phyloP scores from a whole-genome alignment of 2,113 vertebrate species.

The Zosterops hypoxanthus region DNA sequence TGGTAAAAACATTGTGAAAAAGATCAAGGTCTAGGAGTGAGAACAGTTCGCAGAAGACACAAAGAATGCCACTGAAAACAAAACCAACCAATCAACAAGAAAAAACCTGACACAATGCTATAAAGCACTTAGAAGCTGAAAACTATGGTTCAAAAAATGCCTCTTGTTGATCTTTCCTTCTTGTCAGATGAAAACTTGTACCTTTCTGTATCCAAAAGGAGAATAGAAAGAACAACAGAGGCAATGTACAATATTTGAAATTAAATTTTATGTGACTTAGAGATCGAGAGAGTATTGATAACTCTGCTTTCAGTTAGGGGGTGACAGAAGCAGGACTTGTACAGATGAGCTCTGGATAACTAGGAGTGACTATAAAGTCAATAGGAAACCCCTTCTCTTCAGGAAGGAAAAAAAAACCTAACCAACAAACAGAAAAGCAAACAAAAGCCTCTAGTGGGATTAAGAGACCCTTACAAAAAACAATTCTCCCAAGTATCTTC shows the following conservation, averaged over 20 bases:
- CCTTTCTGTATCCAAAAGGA: not conserved
- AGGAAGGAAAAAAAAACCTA: not conserved
- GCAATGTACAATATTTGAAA: not conserved
- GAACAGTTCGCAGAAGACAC: not conserved
- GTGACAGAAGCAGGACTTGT: not conserved
- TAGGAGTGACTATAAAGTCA: not conserved
- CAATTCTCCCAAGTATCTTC: not conserved
- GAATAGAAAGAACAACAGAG: not conserved
- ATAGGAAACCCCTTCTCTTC: not conserved
- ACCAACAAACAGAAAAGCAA: not conserved
- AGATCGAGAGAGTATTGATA: not conserved
- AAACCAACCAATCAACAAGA: not conserved
- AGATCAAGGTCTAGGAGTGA: not conserved
- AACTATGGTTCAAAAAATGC: not conserved
- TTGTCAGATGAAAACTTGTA: not conserved
- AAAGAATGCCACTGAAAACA: not conserved
- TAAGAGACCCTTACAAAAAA: not conserved
- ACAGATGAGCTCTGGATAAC: accelerated
- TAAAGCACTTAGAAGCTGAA: not conserved
- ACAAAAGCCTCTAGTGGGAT: not conserved
- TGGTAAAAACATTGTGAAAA: not conserved
- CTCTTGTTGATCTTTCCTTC: not conserved
- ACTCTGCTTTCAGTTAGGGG: not conserved
- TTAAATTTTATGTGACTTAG: not conserved
- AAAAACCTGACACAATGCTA: too few relatives aligned